Conservation (phyloP, 37 sponge, comb jelly and placozoan species). For the Haliclona indistincta region DNA sequence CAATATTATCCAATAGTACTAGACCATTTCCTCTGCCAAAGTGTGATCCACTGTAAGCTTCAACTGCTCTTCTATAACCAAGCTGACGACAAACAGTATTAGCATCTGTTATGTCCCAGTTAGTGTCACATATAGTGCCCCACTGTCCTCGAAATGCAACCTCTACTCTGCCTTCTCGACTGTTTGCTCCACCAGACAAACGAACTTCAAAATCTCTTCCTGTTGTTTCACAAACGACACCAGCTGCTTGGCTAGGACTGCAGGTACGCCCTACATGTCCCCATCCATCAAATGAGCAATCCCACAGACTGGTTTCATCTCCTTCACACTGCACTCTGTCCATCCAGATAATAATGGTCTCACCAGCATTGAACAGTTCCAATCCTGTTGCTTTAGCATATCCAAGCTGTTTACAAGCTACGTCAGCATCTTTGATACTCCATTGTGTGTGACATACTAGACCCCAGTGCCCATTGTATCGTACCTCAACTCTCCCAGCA, state of each 20-base stretch:
- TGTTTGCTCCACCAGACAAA: constrained; percentile 2
- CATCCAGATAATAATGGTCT: neutral
- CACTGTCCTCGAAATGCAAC: constrained; percentile 13
- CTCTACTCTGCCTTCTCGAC: constrained; percentile 31
- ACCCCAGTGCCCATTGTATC: constrained; percentile 46
- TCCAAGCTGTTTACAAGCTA: constrained; percentile 56
- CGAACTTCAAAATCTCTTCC: too few relatives aligned
- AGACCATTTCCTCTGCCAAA: neutral
- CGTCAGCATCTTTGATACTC: constrained; percentile 2
- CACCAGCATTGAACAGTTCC: too few relatives aligned
- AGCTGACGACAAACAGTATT: constrained; percentile 30
- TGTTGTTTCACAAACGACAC: neutral
- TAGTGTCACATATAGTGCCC: constrained; percentile 38
- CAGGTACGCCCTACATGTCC: neutral
- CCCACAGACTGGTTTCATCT: neutral
- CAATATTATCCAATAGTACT: constrained; percentile 27
- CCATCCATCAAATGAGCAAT: constrained; percentile 4
- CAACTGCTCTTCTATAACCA: constrained; percentile 11
- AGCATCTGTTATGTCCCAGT: constrained; percentile 9
- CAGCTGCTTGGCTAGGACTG: neutral
- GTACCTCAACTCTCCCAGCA: constrained; percentile 26
- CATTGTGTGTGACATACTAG: constrained; percentile 59
- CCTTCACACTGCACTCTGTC: neutral
- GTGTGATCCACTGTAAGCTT: neutral
- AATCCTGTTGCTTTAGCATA: constrained; percentile 12